Evolutionary conservation across 2,888 invertebrate genomes (phyloP), one percentile per base, ranked within the genome.

Genomic region (Drymonia ruficornis): DNA sequence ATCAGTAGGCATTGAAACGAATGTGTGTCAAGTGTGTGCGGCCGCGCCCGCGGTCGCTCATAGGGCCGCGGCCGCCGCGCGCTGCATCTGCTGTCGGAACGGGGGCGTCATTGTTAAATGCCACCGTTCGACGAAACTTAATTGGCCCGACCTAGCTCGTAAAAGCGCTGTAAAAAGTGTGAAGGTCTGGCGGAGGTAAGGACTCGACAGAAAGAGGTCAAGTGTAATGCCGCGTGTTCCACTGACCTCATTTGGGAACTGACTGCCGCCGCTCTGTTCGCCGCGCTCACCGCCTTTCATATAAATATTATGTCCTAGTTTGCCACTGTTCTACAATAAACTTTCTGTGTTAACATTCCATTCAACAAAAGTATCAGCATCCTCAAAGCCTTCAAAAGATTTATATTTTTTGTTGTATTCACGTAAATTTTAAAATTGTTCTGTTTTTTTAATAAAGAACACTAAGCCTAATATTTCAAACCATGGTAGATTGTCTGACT

Each of bases 111-210:
- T 81, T 84, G 84, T 84, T 81, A 72, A 67, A 76, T 72, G 69
- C 78, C 72, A 77, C 75, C 78, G 77, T 78, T 84, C 81, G 80
- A 81, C 84, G 73, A 85, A 87, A 89, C 84, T 87, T 91, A 91
- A 92, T 91, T 90, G 87, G 86, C 82, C 76, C 87, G 91, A 88
- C 91, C 90, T 91, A 91, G 89, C 89, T 91, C 88, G 81, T 88
- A 91, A 90, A 88, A 89, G 86, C 87, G 80, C 83, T 91, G 91
- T 91, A 90, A 91, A 91, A 90, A 89, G 87, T 87, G 86, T 89
- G 91, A 92, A 92, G 91, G 91, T 89, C 91, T 90, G 89, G 88
- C 83, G 86, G 90, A 89, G 89, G 91, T 91, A 90, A 91, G 92
- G 91, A 92, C 91, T 91, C 85, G 72, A 70, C 83, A 76, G 79